These are phyloP conservation scores for Mythimna loreyi DNA, from an alignment of 2,888 invertebrate species.

Conservation along the genomic window DNA sequence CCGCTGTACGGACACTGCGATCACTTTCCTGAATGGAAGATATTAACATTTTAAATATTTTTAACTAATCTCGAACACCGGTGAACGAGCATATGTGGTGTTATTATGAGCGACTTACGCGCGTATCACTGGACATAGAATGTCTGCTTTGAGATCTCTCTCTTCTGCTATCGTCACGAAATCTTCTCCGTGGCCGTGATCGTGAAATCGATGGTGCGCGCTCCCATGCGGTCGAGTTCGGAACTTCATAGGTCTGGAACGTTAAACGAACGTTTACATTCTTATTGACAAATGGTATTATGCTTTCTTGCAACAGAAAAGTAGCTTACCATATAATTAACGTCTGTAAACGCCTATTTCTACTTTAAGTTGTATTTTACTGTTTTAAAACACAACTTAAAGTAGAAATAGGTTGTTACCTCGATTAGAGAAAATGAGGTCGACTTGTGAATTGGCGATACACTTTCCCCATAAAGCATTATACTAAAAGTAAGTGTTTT, in stretches of 20 bases:
- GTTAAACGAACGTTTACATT: slow-evolving; percentile 1
- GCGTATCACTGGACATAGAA: slow-evolving; percentile 92
- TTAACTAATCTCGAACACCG: background rate
- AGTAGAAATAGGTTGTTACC: too few species aligned
- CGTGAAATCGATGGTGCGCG: slow-evolving; percentile 77
- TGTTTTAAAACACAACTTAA: background rate
- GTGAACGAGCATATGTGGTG: background rate
- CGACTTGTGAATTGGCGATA: background rate
- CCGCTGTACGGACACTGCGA: slow-evolving; percentile 80
- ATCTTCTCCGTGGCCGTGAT: slow-evolving; percentile 81
- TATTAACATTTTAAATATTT: background rate
- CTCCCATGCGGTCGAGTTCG: slow-evolving; percentile 77
- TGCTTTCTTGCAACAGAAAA: background rate
- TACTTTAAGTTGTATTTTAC: background rate
- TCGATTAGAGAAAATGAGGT: background rate
- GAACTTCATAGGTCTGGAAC: slow-evolving; percentile 87
- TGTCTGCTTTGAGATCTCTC: slow-evolving; percentile 92
- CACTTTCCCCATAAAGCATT: background rate
- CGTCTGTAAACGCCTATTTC: background rate
- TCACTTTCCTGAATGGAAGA: slow-evolving; percentile 80
- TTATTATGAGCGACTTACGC: slow-evolving; percentile 81
- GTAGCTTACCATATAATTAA: background rate
- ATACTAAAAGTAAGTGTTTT: background rate
- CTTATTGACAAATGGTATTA: too few species aligned
- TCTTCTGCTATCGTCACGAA: slow-evolving; percentile 83